Evolutionary conservation across 2,797 vertebrate genomes (phyloP), one percentile per base, ranked within the genome.

Genomic region (Manis javanica): DNA sequence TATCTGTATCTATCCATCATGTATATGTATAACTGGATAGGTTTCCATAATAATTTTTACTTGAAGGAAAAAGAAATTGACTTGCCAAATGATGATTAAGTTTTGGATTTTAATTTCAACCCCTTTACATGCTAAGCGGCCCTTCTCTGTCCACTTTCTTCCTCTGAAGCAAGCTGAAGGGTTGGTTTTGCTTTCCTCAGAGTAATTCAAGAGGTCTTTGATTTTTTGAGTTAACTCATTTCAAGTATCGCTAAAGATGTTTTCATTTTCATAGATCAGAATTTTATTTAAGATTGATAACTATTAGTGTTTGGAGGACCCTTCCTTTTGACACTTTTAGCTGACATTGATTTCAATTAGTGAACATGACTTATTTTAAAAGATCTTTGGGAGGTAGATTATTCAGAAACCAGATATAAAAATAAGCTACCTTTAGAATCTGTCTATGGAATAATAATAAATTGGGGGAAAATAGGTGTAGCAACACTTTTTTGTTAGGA

Each of bases 301-400:
- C 24, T 83, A 3, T 95, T n/a, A 55, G 15, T 90, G 34, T 97
- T 97, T 88, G 64, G 31, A 92, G 49, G 29, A 90, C 66, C 10
- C 39, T 95, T 91, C 94, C 69, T 92, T 66, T 82, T 88, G 84
- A 96, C 37, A 83, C 34, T 85, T 75, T 93, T 81, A 96, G 85
- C 81, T 95, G 95, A 93, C 96, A 96, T 96, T 96, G 85, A 91
- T 96, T 98, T 97, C 95, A 97, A 97, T 90, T 96, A 93, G 91
- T 94, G 96, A 26, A 68, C 57, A 72, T 63, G 78, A 85, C 81
- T 98, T 98, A 96, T 72, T 92, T 87, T 74, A 86, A 69, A 97
- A 97, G 69, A 88, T 97, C 98, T 89, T 89, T 83, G 64, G 53
- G 61, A 88, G 34, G 53, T 31, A 19, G 87, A 8, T 87, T 96